Percentiles rank a stretch among this genome's conserved stretches.
phyloP scores from a whole-genome alignment of 92 coral and sea anemone species.

The Parazoanthus swiftii region DNA sequence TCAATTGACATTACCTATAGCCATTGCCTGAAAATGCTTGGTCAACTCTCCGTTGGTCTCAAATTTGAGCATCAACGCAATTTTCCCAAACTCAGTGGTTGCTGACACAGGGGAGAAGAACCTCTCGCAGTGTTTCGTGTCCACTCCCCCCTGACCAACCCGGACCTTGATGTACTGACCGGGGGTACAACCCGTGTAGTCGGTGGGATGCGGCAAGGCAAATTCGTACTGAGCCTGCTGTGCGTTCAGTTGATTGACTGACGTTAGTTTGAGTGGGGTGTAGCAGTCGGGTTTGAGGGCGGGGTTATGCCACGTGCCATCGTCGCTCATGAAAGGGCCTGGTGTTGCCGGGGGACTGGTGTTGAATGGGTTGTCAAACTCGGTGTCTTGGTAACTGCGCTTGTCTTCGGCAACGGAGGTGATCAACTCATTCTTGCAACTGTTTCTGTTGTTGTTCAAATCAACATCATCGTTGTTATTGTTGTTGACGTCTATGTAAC shows the following conservation, averaged over 20 bases:
- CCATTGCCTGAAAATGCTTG: background rate
- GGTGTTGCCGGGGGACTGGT: conserved; percentile 52
- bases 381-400: conserved; percentile 30
- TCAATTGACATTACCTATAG: conserved; percentile 1
- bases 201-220: conserved; percentile 54
- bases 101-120: conserved; percentile 56
- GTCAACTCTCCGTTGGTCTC: conserved; percentile 6
- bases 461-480: conserved; percentile 21
- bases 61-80: background rate
- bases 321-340: conserved; percentile 40
- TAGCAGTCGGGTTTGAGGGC: conserved; percentile 54
- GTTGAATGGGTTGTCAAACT: conserved; percentile 69
- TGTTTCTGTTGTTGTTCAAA: background rate
- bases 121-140: conserved; percentile 47
- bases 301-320: conserved; percentile 50
- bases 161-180: conserved; percentile 65
- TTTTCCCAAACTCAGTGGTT: background rate
- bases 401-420: background rate
- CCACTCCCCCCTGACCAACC: conserved; percentile 20
- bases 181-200: conserved; percentile 58
- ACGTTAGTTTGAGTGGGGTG: conserved; percentile 50
- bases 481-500: background rate
- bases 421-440: background rate
- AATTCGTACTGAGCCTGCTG: conserved; percentile 61
- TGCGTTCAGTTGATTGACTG: conserved; percentile 47